Base-by-base conservation (phyloP, 2,797 vertebrate genomes). In the Acipenser transmontanus region DNA sequence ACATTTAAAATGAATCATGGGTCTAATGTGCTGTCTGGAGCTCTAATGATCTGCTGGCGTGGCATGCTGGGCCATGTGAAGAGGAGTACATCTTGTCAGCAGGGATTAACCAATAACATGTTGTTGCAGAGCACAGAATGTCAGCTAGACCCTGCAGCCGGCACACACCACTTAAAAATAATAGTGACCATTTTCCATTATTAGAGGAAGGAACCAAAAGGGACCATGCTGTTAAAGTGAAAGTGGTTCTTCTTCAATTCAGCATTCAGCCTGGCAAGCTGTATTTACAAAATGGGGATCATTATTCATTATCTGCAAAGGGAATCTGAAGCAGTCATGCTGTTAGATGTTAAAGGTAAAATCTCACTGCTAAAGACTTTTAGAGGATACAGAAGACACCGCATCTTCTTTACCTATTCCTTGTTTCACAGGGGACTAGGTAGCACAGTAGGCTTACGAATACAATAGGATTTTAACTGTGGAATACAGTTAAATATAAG, bases 261-360 rank as follows among this genome's bases (percentile, higher is more conserved):
- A 14, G 73, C 71, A 6, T 74, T 82, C 82, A 67, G 75, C 77
- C 34, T 34, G 34, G 2, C 34, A 34, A 34, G 34, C 34, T 34
- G 34, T 3, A 34, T 34, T 77, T 84, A 85, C 82, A 87, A 80
- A 84, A 82, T 62, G 76, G 68, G 59, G 78, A 83, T 81, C 78
- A 81, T 81, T 77, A 85, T 87, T 82, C 78, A 66, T 75, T 64
- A 79, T 81, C 78, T 72, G 77, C 74, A 72, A 54, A 71, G 74
- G 64, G 66, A 49, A 76, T 80, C 76, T 66, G 76, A 70, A 47
- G 7, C 50, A 9, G 20, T 72, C 66, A 72, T 72, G 76, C 80
- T 81, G 77, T 78, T 70, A 66, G 74, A 82, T 78, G 78, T 72
- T 77, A 69, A 69, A 73, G 73, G 76, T 72, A 71, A 77, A 73